Conservation (phyloP, 2,888 invertebrate genomes). For the Stictocephala bisonia region DNA sequence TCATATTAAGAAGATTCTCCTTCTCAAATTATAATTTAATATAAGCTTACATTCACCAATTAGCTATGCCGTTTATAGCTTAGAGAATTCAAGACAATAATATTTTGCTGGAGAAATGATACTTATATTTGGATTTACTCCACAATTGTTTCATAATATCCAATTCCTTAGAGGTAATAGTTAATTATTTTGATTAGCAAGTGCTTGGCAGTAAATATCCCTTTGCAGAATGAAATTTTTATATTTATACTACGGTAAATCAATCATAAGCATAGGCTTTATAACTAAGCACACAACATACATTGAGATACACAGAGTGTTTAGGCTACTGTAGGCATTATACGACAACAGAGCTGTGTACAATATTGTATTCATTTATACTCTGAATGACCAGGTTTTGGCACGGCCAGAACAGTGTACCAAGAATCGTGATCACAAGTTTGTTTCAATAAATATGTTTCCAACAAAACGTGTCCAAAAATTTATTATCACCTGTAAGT, state of each 20-base stretch:
- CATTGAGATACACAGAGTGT: constrained; percentile 21
- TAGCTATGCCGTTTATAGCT: constrained; percentile 32
- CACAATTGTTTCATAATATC: background rate
- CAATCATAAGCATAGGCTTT: constrained; percentile 29
- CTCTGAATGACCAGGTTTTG: background rate
- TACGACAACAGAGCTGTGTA: constrained; percentile 12
- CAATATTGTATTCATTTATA: constrained; percentile 19
- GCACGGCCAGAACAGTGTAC: constrained; percentile 36
- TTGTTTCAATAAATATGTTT: constrained; percentile 41
- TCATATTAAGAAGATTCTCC: background rate
- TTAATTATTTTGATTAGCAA: constrained; percentile 27
- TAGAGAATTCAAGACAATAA: constrained; percentile 43
- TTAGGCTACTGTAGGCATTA: constrained; percentile 42
- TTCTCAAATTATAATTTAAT: background rate
- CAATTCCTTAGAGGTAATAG: background rate
- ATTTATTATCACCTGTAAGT: no score
- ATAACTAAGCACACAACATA: constrained; percentile 35
- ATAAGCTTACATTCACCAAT: background rate
- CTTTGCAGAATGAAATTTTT: constrained; percentile 40
- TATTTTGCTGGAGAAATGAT: constrained; percentile 38
- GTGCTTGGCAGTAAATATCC: constrained; percentile 33
- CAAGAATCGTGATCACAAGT: constrained; percentile 25
- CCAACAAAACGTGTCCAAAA: no score
- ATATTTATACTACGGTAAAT: constrained; percentile 42
- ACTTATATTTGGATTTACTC: constrained; percentile 5